Evolutionary conservation across 1,140 invertebrate genomes (phyloP), one percentile per base, ranked within the genome.

Genomic region (Leguminivora glycinivorella): DNA sequence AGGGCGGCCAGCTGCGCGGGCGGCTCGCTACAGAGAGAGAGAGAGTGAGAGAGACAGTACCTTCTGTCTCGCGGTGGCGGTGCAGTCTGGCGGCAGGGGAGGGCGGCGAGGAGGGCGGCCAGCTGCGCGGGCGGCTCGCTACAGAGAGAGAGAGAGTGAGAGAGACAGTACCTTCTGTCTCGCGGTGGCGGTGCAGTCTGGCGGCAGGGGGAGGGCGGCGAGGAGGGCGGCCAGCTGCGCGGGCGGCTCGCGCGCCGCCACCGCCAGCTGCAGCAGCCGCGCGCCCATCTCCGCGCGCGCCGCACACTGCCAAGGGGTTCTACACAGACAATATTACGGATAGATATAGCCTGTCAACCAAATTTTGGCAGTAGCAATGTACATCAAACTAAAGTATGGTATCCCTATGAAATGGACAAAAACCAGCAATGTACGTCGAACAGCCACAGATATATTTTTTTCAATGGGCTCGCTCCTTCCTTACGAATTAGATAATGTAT

Each of bases 271-370:
- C 66, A 87, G 72, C 17, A 87, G 70, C 0, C 85, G 77, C 4
- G 80, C 81, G 10, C 87, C 87, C 84, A 88, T 84, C 80, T 87
- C 82, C 2, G 84, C 76, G 0, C 82, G 76, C 0, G 87, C 85
- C 29, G 81, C 79, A 0, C 29, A 19, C 10, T 58, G 68, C 7
- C 47, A 17, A 0, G 56, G 24, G 3, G n/a, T 38, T 1, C 31
- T 40, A 10, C 9, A 3, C 2, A 22, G 7, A 10, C 4, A 17
- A 6, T 9, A 3, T 40, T 38, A 29, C 5, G 6, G 4, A 6
- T 38, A 38, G 10, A n/a, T n/a, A n/a, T n/a, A n/a, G n/a, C n/a
- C n/a, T n/a, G n/a, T n/a, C n/a, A n/a, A n/a, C n/a, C n/a, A n/a
- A n/a, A n/a, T n/a, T n/a, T n/a, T n/a, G n/a, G n/a, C n/a, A n/a